These are phyloP conservation scores for Therioaphis trifolii DNA, from an alignment of 2,888 invertebrate genomes.

Conservation along the genomic window DNA sequence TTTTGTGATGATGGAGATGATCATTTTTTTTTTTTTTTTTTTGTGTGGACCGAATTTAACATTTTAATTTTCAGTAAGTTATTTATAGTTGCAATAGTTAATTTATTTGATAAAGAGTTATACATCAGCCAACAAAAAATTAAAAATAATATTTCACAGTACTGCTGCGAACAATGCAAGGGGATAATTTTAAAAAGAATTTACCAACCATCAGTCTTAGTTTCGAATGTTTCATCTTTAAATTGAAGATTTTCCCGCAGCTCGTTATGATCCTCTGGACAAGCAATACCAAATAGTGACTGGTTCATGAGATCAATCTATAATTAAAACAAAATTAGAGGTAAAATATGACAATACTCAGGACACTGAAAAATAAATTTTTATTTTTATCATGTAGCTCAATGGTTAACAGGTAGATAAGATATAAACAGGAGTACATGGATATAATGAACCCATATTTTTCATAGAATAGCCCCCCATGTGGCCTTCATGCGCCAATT, in stretches of 20 bases:
- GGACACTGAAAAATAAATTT: not conserved
- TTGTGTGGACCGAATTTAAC: too few species aligned
- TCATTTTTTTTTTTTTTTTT: too few species aligned
- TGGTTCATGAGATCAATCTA: conserved; percentile 87
- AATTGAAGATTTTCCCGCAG: conserved; percentile 71
- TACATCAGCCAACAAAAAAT: too few species aligned
- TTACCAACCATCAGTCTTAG: too few species aligned
- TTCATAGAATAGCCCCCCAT: conserved; percentile 1
- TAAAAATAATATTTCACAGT: too few species aligned
- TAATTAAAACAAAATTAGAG: conserved; percentile 66
- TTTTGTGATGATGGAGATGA: too few species aligned
- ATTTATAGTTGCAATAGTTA: too few species aligned
- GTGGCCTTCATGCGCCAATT: not conserved
- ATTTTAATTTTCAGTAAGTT: too few species aligned
- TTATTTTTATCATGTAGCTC: not conserved
- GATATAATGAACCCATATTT: conserved; percentile 27
- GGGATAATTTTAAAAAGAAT: too few species aligned
- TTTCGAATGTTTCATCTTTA: not conserved
- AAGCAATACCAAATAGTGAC: conserved; percentile 83
- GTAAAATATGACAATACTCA: not conserved
- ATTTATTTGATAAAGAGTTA: too few species aligned
- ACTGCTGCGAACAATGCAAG: too few species aligned
- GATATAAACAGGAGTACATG: not conserved
- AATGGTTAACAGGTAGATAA: not conserved
- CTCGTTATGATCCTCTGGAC: conserved; percentile 82